Percentiles rank a stretch among this genome's conserved stretches.
These are phyloP conservation scores for Hylaeus anthracinus DNA, from an alignment of 1,140 invertebrate genomes.

Conservation along the genomic window DNA sequence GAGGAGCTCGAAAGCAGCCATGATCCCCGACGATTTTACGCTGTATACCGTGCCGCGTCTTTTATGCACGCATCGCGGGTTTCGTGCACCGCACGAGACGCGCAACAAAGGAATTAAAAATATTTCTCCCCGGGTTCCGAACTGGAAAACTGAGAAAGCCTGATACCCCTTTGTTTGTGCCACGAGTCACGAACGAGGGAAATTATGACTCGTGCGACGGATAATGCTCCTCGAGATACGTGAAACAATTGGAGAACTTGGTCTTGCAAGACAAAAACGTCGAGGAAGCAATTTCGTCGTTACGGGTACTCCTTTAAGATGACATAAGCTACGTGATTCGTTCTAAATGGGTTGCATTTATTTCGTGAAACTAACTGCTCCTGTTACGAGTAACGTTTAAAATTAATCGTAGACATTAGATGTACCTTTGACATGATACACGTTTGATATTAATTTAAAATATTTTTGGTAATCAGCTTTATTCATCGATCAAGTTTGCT, in stretches of 20 bases:
- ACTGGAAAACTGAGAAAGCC: not conserved
- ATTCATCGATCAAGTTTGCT: no score
- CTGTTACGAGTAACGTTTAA: no score
- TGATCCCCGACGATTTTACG: not conserved
- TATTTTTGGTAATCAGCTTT: no score
- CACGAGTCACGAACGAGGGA: not conserved
- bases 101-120: constrained; percentile 11
- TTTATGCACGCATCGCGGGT: not conserved
- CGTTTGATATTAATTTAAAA: no score
- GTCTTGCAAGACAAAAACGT: not conserved
- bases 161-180: constrained; percentile 2
- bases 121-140: not conserved
- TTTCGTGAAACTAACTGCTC: no score
- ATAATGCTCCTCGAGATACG: not conserved
- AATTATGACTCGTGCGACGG: constrained; percentile 1
- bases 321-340: not conserved
- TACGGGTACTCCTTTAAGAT: not conserved
- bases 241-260: constrained; percentile 5
- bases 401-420: no score
- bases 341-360: not conserved
- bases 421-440: no score
- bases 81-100: not conserved
- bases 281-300: not conserved
- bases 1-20: not conserved
- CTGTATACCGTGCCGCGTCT: not conserved